Evolutionary conservation across 2,113 vertebrate species (phyloP).

Genomic region (Calonectris borealis): DNA sequence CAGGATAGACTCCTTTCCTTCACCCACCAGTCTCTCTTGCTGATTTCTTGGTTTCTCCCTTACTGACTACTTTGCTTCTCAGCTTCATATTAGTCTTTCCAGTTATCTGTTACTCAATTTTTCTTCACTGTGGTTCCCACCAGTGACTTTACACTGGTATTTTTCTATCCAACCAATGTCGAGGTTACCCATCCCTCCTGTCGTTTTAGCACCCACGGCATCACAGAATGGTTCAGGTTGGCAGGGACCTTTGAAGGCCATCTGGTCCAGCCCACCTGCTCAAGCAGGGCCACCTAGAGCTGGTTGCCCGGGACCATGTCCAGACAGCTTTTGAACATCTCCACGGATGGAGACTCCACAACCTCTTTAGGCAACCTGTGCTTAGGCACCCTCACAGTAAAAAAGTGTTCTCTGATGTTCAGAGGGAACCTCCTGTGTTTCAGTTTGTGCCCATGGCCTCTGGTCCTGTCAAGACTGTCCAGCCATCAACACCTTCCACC

Average conservation of each 20-base stretch:
- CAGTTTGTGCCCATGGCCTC: fast-evolving
- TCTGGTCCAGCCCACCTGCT: not conserved
- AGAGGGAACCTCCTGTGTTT: not conserved
- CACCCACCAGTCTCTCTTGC: not conserved
- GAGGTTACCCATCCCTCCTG: not conserved
- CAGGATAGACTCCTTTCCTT: not conserved
- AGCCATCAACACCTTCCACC: not conserved
- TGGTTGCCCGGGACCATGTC: not conserved
- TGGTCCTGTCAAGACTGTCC: not conserved
- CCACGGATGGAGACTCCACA: not conserved
- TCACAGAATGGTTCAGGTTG: not conserved
- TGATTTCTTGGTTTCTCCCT: not conserved
- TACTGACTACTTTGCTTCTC: not conserved
- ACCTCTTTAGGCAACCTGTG: not conserved
- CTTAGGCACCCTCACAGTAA: not conserved
- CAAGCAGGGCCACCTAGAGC: not conserved
- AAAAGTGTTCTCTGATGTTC: not conserved
- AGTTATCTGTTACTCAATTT: not conserved
- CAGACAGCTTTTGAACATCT: not conserved
- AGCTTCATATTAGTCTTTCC: not conserved
- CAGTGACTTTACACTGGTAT: not conserved
- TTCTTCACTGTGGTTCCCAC: not conserved
- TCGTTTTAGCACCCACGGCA: not conserved
- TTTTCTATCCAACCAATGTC: not conserved
- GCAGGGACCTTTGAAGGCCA: not conserved